Base-by-base conservation (phyloP, 2,113 vertebrate genomes). In the Anolis sagrei region DNA sequence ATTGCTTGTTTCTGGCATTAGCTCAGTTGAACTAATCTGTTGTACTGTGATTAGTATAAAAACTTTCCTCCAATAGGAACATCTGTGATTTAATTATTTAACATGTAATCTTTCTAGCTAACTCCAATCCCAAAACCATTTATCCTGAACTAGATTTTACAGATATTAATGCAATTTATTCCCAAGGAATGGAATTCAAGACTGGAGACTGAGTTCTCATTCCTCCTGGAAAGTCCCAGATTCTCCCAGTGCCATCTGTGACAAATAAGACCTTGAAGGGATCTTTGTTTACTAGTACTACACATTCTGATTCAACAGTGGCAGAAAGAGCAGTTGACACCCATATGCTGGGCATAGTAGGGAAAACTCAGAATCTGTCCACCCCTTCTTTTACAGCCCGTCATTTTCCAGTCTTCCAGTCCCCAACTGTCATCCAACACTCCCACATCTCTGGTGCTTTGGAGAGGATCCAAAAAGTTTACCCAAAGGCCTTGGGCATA, bases 271-370 rank as follows among this genome's bases (percentile, higher is more conserved):
- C 23, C 36, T 84, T 77, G 29, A 64, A 77, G 19, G 25, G 16
- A 77, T 29, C 23, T 61, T 85, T 58, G 61, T 23, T 82, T 34
- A n/a, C 29, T 74, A 54, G 27, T 36, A 58, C 77, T 21, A 10
- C 76, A n/a, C 76, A 72, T 69, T 85, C 32, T 78, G 75, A 85
- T 68, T 85, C 83, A 85, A n/a, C 32, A 78, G 29, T 58, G 25
- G 70, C 34, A 84, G 62, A 9, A 54, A 27, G 49, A 85, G 14
- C 64, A 84, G 74, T 62, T 84, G 74, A n/a, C 48, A 70, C 16
- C 32, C 36, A 51, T 54, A n/a, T 64, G 39, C 54, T 44, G 58
- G 23, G 25, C 64, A 69, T 4, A 74, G 7, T 44, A 83, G 61
- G 29, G 61, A 73, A 32, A 39, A 48, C 13, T 61, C 29, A 48